Conservation (phyloP, 1,140 invertebrate species). For the Rhyzopertha dominica region DNA sequence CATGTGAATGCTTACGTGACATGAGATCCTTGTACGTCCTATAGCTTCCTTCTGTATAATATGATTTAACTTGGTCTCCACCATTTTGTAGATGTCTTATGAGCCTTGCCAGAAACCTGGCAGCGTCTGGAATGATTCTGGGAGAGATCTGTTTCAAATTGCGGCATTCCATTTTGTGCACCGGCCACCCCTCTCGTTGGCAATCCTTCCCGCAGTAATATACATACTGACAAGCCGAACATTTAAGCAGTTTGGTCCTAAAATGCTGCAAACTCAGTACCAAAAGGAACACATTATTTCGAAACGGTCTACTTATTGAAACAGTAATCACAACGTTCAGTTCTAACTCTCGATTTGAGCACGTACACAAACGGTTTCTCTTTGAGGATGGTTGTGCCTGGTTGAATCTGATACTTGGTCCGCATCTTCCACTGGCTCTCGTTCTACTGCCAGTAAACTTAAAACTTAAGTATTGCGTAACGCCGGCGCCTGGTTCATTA, state of each 20-base stretch:
- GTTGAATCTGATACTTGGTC: too few relatives aligned
- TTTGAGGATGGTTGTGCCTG: conserved; percentile 51
- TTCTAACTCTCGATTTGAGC: conserved; percentile 53
- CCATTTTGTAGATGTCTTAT: conserved; percentile 64
- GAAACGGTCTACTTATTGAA: conserved; percentile 51
- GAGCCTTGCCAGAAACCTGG: conserved; percentile 65
- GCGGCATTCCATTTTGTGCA: conserved; percentile 73
- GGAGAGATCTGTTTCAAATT: conserved; percentile 63
- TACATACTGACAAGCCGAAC: conserved; percentile 73
- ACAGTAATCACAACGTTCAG: conserved; percentile 58
- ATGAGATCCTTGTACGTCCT: conserved; percentile 77
- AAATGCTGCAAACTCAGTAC: conserved; percentile 39
- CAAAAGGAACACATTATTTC: conserved; percentile 4
- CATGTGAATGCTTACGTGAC: conserved; percentile 66
- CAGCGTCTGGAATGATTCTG: conserved; percentile 65
- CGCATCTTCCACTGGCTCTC: too few relatives aligned
- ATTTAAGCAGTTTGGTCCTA: conserved; percentile 65
- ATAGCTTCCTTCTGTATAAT: conserved; percentile 61
- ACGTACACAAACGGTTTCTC: conserved; percentile 59
- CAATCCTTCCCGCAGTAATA: conserved; percentile 71
- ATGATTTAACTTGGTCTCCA: conserved; percentile 58
- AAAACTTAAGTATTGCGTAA: too few relatives aligned
- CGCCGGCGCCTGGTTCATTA: too few relatives aligned
- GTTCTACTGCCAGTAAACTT: too few relatives aligned
- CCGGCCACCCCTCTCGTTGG: conserved; percentile 67